Base-by-base conservation (phyloP, 2,113 vertebrate genomes). In the Typhlomys cinereus region DNA sequence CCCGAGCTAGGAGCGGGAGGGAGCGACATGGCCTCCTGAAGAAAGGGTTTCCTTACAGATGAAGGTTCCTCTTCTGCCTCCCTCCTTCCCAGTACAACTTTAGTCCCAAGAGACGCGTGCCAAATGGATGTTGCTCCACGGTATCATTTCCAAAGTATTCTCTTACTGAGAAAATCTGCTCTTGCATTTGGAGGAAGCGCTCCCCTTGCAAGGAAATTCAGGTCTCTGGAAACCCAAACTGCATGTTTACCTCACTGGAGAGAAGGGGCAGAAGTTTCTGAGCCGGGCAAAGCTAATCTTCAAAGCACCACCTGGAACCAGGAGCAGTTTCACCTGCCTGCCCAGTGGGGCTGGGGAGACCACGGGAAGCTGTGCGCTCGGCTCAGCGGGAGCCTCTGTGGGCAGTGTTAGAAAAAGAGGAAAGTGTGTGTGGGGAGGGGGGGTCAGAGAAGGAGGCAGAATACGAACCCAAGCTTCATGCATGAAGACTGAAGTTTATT, bases 91-190 rank as follows among this genome's bases (percentile, higher is more conserved):
- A 52, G 69, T 59, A 62, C 41, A 86, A 34, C 76, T 69, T 74
- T 70, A 66, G 21, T 88, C 70, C 57, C 48, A 54, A 41, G 59
- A 95, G 39, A 10, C 29, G 7, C 62, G 88, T 88, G 27, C 7
- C 25, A 84, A 44, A 80, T 57, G 73, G 59, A 41, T 83, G 75
- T 73, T 79, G 64, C 52, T 88, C 70, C 76, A 39, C n/a, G 44
- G 57, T 86, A 41, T 84, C 71, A 90, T 92, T 92, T 92, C 44
- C 69, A 78, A 91, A 76, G 34, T 46, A 66, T 92, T 85, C 66
- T 84, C 67, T 59, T 82, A 69, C 31, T n/a, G 36, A 61, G 80
- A 70, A 78, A 86, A 46, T 25, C 29, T 64, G 25, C 50, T 59
- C 41, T 80, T 90, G 81, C 79, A 21, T 85, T 85, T 80, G 31